Base-by-base conservation (phyloP, 2,888 invertebrate genomes). In the Gymnosoma rotundatum region DNA sequence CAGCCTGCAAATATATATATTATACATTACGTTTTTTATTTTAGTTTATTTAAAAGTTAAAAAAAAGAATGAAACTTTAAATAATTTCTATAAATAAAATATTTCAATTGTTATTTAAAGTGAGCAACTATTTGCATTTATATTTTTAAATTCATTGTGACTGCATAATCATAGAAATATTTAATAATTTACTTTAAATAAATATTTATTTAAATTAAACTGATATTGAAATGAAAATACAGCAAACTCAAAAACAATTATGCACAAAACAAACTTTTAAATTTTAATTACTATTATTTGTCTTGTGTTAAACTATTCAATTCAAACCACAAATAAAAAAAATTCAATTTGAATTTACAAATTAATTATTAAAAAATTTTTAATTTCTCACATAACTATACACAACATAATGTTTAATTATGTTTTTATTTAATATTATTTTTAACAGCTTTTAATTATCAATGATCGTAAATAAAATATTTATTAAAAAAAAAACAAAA, bases 201-300 rank as follows among this genome's bases (percentile, higher is more conserved):
- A 81, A 75, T 63, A 63, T 75, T 75, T 25, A 64, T 63, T 75
- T 70, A 75, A 81, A 56, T 81, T 75, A 61, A 80, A 74, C 74
- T 67, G 67, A 74, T 69, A 25, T 45, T 21, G 21, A 45, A 54
- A 56, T 64, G 12, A 12, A 61, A 52, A 36, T 42, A 66, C 18
- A 25, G 52, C 18, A 21, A 45, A 63, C 45, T 54, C 42, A 45
- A 73, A 67, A 80, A 74, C 69, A 81, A 75, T 81, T 70, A 81
- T 50, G 54, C 12, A 73, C 50, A 56, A 78, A 38, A 42, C 18
- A 72, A 66, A 48, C 45, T 18, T 83, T 80, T 76, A 81, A 80
- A 84, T 78, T 73, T 81, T 84, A 84, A 80, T 78, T 84, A 84
- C 70, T 69, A 32, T 70, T 81, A 69, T 84, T 81, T 84, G 70